Base-by-base conservation (phyloP, 1,140 invertebrate species). In the Drosophila baimaii region DNA sequence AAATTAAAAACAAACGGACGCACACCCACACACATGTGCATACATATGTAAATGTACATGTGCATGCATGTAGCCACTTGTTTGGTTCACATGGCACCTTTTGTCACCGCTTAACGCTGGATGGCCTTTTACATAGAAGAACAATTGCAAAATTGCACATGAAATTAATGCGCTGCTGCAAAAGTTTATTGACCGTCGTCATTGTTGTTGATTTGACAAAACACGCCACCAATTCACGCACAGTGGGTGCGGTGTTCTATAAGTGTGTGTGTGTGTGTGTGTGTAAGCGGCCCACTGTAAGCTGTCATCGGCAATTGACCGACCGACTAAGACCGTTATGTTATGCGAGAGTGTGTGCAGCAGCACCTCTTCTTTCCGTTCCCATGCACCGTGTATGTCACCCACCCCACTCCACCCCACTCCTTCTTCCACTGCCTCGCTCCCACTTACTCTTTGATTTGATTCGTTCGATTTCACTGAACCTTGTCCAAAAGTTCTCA, bases 131-230 rank as follows among this genome's bases (percentile, higher is more conserved):
- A 33, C 29, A 23, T 68, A 59, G 19, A 62, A 68, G 33, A 68
- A 78, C 78, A 86, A 86, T 68, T 85, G 83, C 75, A 81, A 78
- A 81, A 78, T 86, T 85, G 82, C 82, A 81, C 52, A 68, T 54
- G 51, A 54, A 54, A 54, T 54, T 35, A 54, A 35, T 35, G 33
- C 51, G 29, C 43, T 52, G n/a, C 47, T 66, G 66, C 56, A 69
- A 80, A 89, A 83, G 84, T 89, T 88, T 88, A 83, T 88, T 83
- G 83, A 83, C 83, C 83, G 83, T 89, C 84, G 79, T 82, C 81
- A 80, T 86, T 86, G 77, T 77, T 83, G 83, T 83, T 80, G 84
- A 89, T 88, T 86, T 88, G 84, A 89, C 79, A 83, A 65, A 62
- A 69, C 80, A 81, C 79, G 75, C 75, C 78, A 81, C 71, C 27